Percentiles rank a stretch among this genome's conserved stretches.
These are phyloP conservation scores for Microplitis mediator DNA, from an alignment of 1,140 invertebrate species.

Conservation along the genomic window DNA sequence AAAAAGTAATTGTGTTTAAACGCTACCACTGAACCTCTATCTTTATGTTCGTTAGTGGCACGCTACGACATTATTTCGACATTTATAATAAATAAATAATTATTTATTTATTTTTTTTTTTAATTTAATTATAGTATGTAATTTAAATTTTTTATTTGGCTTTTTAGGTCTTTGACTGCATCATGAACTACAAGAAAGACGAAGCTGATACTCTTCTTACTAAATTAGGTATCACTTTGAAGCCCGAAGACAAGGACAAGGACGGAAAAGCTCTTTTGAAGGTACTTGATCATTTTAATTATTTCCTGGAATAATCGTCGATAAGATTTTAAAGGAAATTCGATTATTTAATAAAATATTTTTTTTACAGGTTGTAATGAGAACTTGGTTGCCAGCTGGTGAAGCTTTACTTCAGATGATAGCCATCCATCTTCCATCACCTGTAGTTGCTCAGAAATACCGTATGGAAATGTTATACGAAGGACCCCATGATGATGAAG, in stretches of 20 bases:
- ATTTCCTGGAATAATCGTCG: conserved; percentile 1
- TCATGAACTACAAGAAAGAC: conserved; percentile 98
- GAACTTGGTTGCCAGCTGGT: conserved; percentile 98
- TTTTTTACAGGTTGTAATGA: conserved; percentile 84
- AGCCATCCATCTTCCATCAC: conserved; percentile 98
- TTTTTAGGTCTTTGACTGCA: conserved; percentile 85
- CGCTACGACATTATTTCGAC: conserved; percentile 59
- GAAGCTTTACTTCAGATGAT: conserved; percentile 99
- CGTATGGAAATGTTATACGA: conserved; percentile 99
- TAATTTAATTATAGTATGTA: conserved; percentile 1
- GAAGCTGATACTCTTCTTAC: conserved; percentile 84
- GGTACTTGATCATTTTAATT: conserved; percentile 46
- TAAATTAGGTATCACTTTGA: conserved; percentile 91
- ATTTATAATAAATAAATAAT: conserved; percentile 16
- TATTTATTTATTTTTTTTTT: neutral
- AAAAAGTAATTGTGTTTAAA: conserved; percentile 57
- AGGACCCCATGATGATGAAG: conserved; percentile 97
- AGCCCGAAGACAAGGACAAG: conserved; percentile 94
- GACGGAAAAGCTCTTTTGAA: conserved; percentile 91
- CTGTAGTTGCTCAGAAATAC: conserved; percentile 98
- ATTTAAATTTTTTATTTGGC: conserved; percentile 7
- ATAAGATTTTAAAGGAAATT: no score
- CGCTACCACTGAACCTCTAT: conserved; percentile 71
- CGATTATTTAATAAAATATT: neutral
- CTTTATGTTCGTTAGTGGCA: conserved; percentile 68